phyloP scores from a whole-genome alignment of 2,797 vertebrate species.

The Nannoperca obscura region DNA sequence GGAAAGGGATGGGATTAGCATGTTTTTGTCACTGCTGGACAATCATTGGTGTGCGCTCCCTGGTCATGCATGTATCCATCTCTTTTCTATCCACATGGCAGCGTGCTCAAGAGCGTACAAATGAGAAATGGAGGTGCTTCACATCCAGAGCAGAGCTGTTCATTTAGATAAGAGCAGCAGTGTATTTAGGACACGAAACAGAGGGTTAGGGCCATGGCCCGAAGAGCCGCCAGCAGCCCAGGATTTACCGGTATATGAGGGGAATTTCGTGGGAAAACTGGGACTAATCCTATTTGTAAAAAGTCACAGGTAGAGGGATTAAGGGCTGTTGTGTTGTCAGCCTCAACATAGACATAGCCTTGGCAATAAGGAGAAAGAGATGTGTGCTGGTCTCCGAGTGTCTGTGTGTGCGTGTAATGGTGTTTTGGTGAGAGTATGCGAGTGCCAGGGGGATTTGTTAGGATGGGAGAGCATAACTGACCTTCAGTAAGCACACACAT shows the following conservation, averaged over 20 bases:
- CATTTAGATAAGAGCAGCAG: conserved; percentile 82
- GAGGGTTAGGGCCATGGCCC: conserved; percentile 58
- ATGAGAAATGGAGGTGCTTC: conserved; percentile 43
- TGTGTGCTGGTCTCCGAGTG: conserved; percentile 28
- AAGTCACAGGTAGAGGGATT: conserved; percentile 84
- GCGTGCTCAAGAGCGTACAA: conserved; percentile 32
- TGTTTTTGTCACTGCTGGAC: conserved; percentile 36
- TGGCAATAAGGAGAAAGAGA: conserved; percentile 48
- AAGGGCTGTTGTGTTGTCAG: conserved; percentile 72
- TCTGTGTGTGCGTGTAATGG: conserved; percentile 44
- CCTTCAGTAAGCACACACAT: conserved; percentile 60
- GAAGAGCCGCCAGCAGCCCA: conserved; percentile 65
- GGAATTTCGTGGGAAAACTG: conserved; percentile 73
- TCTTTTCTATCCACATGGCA: conserved; percentile 42
- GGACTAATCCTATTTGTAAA: conserved; percentile 85
- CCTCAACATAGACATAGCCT: conserved; percentile 63
- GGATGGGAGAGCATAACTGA: conserved; percentile 60
- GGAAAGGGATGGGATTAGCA: conserved; percentile 27
- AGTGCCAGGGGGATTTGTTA: conserved; percentile 60
- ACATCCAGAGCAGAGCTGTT: conserved; percentile 76
- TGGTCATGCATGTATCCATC: conserved; percentile 37
- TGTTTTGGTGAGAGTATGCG: conserved; percentile 44
- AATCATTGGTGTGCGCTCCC: not conserved
- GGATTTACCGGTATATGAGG: conserved; percentile 71
- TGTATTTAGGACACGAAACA: conserved; percentile 76